Evolutionary conservation across 2,113 vertebrate genomes (phyloP).

Genomic region (Pterocles orientalis): DNA sequence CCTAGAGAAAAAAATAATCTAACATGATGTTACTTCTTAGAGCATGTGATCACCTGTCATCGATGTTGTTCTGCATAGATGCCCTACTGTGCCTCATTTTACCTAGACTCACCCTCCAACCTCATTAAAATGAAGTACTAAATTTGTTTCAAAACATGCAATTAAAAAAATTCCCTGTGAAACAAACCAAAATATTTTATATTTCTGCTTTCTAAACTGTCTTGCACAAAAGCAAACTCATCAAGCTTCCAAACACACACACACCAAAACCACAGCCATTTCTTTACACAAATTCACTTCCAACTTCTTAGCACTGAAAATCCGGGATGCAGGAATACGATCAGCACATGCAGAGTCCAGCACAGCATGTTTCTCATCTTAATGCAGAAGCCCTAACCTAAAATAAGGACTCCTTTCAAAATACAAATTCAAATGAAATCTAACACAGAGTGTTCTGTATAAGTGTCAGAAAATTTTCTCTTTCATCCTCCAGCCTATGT

Average conservation of each 20-base stretch:
- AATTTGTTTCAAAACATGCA: not conserved
- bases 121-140: not conserved
- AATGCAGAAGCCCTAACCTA: not conserved
- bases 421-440: not conserved
- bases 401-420: not conserved
- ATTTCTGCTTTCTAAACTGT: not conserved
- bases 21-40: not conserved
- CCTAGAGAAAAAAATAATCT: not conserved
- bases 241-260: not conserved
- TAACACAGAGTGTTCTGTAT: rapidly evolving
- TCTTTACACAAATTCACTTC: not conserved
- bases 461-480: not conserved
- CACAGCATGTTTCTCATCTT: not conserved
- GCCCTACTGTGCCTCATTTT: not conserved
- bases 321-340: not conserved
- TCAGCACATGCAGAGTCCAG: not conserved
- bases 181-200: not conserved
- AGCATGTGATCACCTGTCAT: not conserved
- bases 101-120: not conserved
- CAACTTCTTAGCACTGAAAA: not conserved
- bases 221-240: not conserved
- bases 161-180: not conserved
- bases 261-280: not conserved
- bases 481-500: not conserved
- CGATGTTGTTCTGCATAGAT: not conserved